These are phyloP conservation scores for Drosophila melanocephala DNA, from an alignment of 2,888 invertebrate species.

Conservation along the genomic window DNA sequence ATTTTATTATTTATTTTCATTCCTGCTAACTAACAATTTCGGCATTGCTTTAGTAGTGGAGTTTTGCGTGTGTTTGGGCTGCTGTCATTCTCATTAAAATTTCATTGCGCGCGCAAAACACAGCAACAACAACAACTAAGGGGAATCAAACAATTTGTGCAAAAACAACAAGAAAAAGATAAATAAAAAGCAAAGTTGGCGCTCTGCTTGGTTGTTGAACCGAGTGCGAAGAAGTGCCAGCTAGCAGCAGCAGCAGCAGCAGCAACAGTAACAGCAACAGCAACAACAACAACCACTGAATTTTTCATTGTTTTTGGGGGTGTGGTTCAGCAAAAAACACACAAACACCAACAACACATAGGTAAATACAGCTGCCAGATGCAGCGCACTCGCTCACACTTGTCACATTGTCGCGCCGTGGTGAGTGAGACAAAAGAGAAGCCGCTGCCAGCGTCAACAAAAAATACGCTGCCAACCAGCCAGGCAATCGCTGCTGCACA, in stretches of 20 bases:
- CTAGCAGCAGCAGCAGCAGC: conserved; percentile 20
- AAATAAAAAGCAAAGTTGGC: conserved; percentile 47
- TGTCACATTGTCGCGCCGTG: too few relatives aligned
- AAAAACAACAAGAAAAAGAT: conserved; percentile 42
- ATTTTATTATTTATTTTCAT: conserved; percentile 49
- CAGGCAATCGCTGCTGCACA: conserved; percentile 26
- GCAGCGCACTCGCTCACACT: conserved; percentile 53
- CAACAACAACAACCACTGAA: conserved; percentile 22
- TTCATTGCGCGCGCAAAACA: conserved; percentile 76
- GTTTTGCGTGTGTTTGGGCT: conserved; percentile 58
- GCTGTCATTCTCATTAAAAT: conserved; percentile 78
- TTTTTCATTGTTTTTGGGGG: conserved; percentile 66
- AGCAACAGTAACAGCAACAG: conserved; percentile 4
- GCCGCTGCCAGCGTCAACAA: conserved; percentile 22
- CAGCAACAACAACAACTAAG: conserved; percentile 41
- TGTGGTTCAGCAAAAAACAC: conserved; percentile 62
- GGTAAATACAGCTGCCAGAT: conserved; percentile 72
- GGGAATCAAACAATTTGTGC: conserved; percentile 57
- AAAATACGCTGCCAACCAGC: conserved; percentile 47
- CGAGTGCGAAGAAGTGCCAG: conserved; percentile 56
- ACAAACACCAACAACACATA: conserved; percentile 71
- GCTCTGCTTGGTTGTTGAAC: conserved; percentile 58
- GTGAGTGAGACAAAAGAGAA: conserved; percentile 31
- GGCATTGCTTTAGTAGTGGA: conserved; percentile 42
- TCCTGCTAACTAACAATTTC: conserved; percentile 49